Evolutionary conservation across 2,113 vertebrate genomes (phyloP).

Genomic region (Rynchops niger): DNA sequence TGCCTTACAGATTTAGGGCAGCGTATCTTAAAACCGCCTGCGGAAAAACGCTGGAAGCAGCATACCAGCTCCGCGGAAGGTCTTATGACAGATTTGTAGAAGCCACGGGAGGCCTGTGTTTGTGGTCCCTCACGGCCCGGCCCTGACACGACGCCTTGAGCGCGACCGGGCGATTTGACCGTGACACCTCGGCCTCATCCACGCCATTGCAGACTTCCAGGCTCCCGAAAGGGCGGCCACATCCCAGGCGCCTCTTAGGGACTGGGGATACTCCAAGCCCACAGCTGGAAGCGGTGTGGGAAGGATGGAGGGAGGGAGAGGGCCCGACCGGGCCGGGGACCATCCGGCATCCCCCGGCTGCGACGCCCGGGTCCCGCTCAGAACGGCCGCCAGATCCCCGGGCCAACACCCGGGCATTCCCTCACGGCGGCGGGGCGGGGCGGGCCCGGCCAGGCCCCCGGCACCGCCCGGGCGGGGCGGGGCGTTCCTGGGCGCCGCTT

Average conservation of each 20-base stretch:
- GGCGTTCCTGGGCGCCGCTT: neutral
- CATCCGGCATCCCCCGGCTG: neutral
- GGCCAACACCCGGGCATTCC: rapidly evolving
- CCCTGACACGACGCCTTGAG: neutral
- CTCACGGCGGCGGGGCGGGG: neutral
- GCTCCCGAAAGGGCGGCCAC: neutral
- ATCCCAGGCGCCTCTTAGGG: neutral
- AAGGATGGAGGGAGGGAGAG: no score
- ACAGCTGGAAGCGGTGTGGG: neutral
- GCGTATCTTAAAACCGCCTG: neutral
- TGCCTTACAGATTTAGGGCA: neutral
- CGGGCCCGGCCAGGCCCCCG: neutral
- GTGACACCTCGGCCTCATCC: neutral
- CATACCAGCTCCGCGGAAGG: neutral
- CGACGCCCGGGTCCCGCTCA: neutral
- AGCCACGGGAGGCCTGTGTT: neutral
- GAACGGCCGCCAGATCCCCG: rapidly evolving
- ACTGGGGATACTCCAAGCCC: rapidly evolving
- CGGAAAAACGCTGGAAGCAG: neutral
- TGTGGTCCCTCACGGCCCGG: neutral
- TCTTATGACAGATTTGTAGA: neutral
- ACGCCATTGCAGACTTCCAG: rapidly evolving
- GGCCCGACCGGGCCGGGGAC: neutral
- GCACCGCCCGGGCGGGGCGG: neutral
- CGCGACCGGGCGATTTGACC: neutral